phyloP scores from a whole-genome alignment of 2,113 vertebrate species.

The Jacana jacana region DNA sequence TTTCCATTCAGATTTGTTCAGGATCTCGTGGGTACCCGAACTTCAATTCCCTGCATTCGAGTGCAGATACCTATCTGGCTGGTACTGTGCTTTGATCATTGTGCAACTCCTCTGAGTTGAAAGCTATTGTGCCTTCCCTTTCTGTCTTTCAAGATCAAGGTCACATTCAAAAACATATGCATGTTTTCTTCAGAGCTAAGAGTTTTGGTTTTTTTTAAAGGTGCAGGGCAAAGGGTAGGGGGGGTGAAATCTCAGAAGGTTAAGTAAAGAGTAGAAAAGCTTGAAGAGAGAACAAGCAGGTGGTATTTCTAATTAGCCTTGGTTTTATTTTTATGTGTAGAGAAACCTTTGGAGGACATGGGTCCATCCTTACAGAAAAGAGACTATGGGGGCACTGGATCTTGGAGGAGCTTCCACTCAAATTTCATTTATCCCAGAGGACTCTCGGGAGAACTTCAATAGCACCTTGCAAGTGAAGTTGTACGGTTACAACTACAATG shows the following conservation, averaged over 20 bases:
- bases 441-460: neutral
- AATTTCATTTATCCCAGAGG: constrained; percentile 82
- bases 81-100: neutral
- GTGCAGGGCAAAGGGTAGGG: neutral
- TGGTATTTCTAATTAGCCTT: neutral
- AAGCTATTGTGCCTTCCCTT: neutral
- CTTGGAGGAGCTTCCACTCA: constrained; percentile 95
- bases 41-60: neutral
- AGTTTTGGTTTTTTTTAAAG: neutral
- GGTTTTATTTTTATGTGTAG: constrained; percentile 60
- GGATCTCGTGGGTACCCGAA: neutral
- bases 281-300: neutral
- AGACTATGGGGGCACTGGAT: constrained; percentile 89
- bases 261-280: neutral
- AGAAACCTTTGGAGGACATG: constrained; percentile 85
- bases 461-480: constrained; percentile 79
- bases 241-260: neutral
- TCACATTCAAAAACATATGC: neutral
- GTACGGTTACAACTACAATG: constrained; percentile 87
- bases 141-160: neutral
- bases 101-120: neutral
- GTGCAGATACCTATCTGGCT: neutral
- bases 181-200: neutral
- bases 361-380: constrained; percentile 76
- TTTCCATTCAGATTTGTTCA: neutral